Evolutionary conservation across 2,888 invertebrate genomes (phyloP), one percentile per base, ranked within the genome.

Genomic region (Ptychoptera albimana): DNA sequence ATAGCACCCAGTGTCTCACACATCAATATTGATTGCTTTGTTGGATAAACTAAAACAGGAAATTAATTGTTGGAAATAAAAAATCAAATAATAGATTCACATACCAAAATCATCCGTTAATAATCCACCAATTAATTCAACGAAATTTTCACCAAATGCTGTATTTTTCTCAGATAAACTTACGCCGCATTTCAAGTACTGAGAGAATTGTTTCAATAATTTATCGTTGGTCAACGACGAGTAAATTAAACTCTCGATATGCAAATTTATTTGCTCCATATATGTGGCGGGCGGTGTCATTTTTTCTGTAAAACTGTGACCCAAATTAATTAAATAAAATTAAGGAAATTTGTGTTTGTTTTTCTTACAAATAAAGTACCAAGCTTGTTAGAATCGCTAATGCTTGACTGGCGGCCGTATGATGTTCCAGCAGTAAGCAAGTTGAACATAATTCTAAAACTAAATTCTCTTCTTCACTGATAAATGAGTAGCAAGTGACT

Each of bases 1-100:
- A 86, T 75, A 1, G 83, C 82, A 2, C 81, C 82, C 12, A 86
- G 61, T 1, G 82, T 77, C 64, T 84, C 82, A 56, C 82, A 83
- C 34, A 85, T 65, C 8, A 75, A 65, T 15, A 71, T 57, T 1
- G 60, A 56, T 46, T 64, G 61, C 7, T 55, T 54, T 0, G 55
- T 50, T 1, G 62, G 59, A 53, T 61, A 64, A 9, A 52, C 54
- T 54, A 30, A n/a, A n/a, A n/a, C n/a, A n/a, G n/a, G n/a, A n/a
- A n/a, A 12, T 44, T 43, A 12, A 30, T n/a, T 15, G 30, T 38
- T 30, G n/a, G 8, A 35, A 43, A 47, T 31, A 16, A 14, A 13
- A 39, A 12, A 35, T 34, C 29, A 10, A 32, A 41, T n/a, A n/a
- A 29, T 6, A 11, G 14, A 2, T 12, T 31, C 15, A 47, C 48